phyloP scores from a whole-genome alignment of 2,797 vertebrate genomes.

The Gobionotothen gibberifrons region DNA sequence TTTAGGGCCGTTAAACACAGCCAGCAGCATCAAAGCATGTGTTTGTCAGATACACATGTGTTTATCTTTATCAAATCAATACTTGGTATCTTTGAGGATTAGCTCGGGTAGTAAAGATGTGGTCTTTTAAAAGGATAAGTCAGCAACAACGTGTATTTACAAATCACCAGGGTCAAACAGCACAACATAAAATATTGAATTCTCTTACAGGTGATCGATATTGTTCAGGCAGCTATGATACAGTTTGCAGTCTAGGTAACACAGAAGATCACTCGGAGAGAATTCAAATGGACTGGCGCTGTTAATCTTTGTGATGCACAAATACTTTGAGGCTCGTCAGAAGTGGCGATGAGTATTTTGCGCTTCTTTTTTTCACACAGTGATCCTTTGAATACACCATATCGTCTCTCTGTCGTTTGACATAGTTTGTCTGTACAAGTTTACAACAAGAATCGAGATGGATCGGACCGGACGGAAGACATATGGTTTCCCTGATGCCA shows the following conservation, averaged over 20 bases:
- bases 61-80: constrained; percentile 50
- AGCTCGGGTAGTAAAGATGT: constrained; percentile 56
- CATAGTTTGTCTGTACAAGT: constrained; percentile 47
- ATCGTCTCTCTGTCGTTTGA: constrained; percentile 29
- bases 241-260: constrained; percentile 43
- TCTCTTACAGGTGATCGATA: constrained; percentile 30
- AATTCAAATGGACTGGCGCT: constrained; percentile 25
- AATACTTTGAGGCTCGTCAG: constrained; percentile 22
- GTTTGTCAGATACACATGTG: constrained; percentile 38
- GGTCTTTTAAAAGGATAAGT: constrained; percentile 48
- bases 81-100: constrained; percentile 58
- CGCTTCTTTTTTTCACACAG: constrained; percentile 24
- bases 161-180: constrained; percentile 52
- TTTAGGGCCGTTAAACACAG: constrained; percentile 48
- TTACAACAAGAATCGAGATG: constrained; percentile 43
- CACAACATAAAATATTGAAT: constrained; percentile 43
- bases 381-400: constrained; percentile 39
- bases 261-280: constrained; percentile 28
- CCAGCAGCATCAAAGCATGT: constrained; percentile 63
- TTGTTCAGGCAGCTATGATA: constrained; percentile 60
- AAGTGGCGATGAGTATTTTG: constrained; percentile 28
- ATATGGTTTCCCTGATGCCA: constrained; percentile 77
- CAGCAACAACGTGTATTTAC: constrained; percentile 69
- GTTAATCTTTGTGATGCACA: constrained; percentile 44
- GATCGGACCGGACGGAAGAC: constrained; percentile 76